Evolutionary conservation across 2,888 invertebrate genomes (phyloP), one percentile per base, ranked within the genome.

Genomic region (Erynnis tages): DNA sequence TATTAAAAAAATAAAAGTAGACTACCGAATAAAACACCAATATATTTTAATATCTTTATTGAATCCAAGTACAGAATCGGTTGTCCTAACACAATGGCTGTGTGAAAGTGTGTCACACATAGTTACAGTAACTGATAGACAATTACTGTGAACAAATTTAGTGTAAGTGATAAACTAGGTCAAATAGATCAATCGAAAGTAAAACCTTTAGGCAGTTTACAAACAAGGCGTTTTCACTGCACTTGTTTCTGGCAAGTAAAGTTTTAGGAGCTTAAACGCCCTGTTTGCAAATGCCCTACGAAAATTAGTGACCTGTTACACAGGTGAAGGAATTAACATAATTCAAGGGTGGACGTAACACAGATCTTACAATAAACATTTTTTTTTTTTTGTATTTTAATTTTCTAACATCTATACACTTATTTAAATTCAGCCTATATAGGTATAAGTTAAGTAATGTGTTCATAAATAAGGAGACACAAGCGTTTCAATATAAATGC

Each of bases 361-460:
- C 23, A 32, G 11, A 21, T 32, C 38, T 38, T 23, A 38, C 21
- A 19, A 21, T n/a, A n/a, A n/a, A n/a, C n/a, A n/a, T n/a, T n/a
- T n/a, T n/a, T n/a, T n/a, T n/a, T 35, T 35, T 35, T 35, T 35
- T 35, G 35, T 17, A 35, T 38, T 38, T 38, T 38, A 23, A 14
- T 25, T 27, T 16, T 16, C 14, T 41, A 27, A 41, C 25, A 41
- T 25, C 40, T 41, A 41, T 41, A 41, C 27, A 41, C 27, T 27
- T 27, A 41, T 16, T 27, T 27, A 40, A 11, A 41, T 32, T 32
- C 14, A 5, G 14, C 7, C 14, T 13, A 30, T 30, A 30, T n/a
- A 30, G 30, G 10, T 11, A 11, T 5, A 11, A 7, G 14, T 11
- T 32, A 14, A 2, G 27, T 8, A 6, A 34, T 6, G 1, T 5